These are phyloP conservation scores for Buphagus erythrorhynchus DNA, from an alignment of 2,797 vertebrate genomes.

Conservation along the genomic window DNA sequence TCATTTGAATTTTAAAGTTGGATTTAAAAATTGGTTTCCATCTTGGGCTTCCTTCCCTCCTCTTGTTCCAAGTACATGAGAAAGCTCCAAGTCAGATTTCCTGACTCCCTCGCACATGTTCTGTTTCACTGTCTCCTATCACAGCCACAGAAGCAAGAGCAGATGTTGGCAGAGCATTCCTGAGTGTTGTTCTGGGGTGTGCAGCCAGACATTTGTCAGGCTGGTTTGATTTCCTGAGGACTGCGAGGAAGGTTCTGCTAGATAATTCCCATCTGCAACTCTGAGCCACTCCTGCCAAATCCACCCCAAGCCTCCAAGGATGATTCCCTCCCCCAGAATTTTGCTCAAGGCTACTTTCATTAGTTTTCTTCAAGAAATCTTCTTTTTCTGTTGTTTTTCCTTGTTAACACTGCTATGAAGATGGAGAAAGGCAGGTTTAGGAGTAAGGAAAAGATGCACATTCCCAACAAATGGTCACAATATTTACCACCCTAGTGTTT, in stretches of 20 bases:
- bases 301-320: background rate
- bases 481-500: background rate
- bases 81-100: background rate
- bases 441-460: background rate
- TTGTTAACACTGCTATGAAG: background rate
- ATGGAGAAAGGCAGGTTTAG: background rate
- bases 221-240: constrained; percentile 43
- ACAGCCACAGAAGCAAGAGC: constrained; percentile 26
- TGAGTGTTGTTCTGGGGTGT: background rate
- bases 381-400: background rate
- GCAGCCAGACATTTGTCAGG: constrained; percentile 56
- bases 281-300: background rate
- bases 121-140: background rate
- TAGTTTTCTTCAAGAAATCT: background rate
- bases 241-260: constrained; percentile 7
- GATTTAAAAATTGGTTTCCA: background rate
- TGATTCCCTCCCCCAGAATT: background rate
- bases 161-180: constrained; percentile 59
- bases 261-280: constrained; percentile 9
- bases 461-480: background rate
- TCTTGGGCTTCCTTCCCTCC: background rate
- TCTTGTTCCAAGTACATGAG: background rate
- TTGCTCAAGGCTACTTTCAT: background rate
- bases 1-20: background rate
- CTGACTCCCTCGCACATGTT: background rate